A percentile compares a stretch with the other conserved stretches of the same genome.
Evolutionary conservation across 2,888 invertebrate species (phyloP).

Genomic region (Morpho helenor): DNA sequence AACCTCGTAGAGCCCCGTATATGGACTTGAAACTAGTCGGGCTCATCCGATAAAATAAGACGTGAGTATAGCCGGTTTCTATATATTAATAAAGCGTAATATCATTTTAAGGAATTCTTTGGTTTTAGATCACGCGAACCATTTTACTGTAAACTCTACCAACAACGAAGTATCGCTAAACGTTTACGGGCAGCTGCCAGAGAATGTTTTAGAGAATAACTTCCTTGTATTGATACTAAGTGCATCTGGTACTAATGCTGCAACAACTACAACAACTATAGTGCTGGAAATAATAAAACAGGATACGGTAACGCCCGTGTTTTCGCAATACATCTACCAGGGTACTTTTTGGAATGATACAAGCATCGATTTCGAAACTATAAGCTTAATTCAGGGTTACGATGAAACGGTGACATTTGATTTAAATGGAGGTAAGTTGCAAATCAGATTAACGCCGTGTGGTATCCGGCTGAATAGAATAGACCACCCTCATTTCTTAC

Average conservation of each 20-base stretch:
- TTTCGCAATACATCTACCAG: slow-evolving; percentile 46
- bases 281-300: slow-evolving; percentile 55
- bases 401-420: slow-evolving; percentile 43
- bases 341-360: slow-evolving; percentile 37
- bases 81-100: neutral
- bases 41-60: neutral
- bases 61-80: neutral
- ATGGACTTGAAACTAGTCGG: neutral
- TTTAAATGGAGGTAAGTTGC: slow-evolving; percentile 50
- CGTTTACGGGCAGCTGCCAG: slow-evolving; percentile 37
- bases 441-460: neutral
- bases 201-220: slow-evolving; percentile 46
- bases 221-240: slow-evolving; percentile 45
- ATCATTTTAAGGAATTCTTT: neutral
- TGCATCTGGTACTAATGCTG: slow-evolving; percentile 47
- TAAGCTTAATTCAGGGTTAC: slow-evolving; percentile 50
- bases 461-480: too few species aligned
- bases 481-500: too few species aligned
- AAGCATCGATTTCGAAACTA: slow-evolving; percentile 38
- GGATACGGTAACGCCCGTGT: slow-evolving; percentile 49
- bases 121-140: slow-evolving; percentile 43
- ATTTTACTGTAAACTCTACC: slow-evolving; percentile 36
- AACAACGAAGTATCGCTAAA: slow-evolving; percentile 39
- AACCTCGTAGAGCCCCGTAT: too few species aligned
- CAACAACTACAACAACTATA: slow-evolving; percentile 44